Conservation (phyloP, 1,140 invertebrate species). For the Trichoplusia ni region DNA sequence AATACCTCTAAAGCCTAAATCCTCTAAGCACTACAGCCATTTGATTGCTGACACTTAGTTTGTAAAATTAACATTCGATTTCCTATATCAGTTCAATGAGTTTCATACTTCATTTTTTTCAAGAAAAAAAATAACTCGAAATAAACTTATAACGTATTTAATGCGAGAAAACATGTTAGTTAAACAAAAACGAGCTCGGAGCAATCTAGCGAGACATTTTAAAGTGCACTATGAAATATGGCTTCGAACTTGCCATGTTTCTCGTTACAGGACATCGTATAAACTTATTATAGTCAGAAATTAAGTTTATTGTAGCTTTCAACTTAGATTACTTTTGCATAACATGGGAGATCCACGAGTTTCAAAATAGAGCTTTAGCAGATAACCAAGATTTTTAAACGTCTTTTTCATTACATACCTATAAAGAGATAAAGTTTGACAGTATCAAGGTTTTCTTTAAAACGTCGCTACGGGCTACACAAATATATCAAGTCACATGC, state of each 20-base stretch:
- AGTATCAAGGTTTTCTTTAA: too few species aligned
- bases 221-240: constrained; percentile 29
- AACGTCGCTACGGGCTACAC: too few species aligned
- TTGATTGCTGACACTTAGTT: constrained; percentile 9
- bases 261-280: constrained; percentile 15
- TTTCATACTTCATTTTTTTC: too few species aligned
- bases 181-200: constrained; percentile 6
- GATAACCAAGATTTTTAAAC: too few species aligned
- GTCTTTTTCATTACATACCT: too few species aligned
- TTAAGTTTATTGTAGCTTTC: constrained; percentile 15
- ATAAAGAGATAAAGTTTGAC: too few species aligned
- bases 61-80: not conserved
- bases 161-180: constrained; percentile 3
- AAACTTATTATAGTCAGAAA: constrained; percentile 17
- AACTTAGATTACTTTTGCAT: too few species aligned
- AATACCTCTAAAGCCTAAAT: constrained; percentile 32
- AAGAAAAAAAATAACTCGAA: not conserved
- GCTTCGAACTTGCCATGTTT: constrained; percentile 16
- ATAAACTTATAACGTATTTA: not conserved
- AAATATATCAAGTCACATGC: too few species aligned
- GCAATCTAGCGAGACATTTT: constrained; percentile 22
- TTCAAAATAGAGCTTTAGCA: too few species aligned
- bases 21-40: constrained; percentile 26
- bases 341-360: too few species aligned
- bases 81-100: not conserved